A percentile compares a stretch with the other conserved stretches of the same genome.
Conservation (phyloP, 2,797 vertebrate species). For the Gymnothorax reevesii region DNA sequence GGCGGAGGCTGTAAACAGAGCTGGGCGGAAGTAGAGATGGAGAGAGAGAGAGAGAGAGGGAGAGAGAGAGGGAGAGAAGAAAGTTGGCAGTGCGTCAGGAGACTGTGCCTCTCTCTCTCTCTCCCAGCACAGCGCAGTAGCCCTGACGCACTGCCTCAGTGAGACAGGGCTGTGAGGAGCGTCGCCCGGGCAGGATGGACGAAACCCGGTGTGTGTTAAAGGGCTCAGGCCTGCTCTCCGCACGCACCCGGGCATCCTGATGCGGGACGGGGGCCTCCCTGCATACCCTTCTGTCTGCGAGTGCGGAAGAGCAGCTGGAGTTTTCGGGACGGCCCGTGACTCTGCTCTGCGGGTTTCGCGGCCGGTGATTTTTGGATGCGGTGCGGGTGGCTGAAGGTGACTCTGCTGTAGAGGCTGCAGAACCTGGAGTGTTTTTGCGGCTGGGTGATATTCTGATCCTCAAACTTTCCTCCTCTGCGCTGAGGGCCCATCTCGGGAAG, state of each 20-base stretch:
- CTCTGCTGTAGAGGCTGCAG: slow-evolving; percentile 38
- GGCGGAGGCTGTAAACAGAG: slow-evolving; percentile 46
- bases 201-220: slow-evolving; percentile 63
- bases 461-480: background rate
- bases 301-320: slow-evolving; percentile 24
- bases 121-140: slow-evolving; percentile 53
- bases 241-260: background rate
- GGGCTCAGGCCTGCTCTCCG: slow-evolving; percentile 31
- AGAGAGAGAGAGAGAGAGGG: slow-evolving; percentile 65
- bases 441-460: too few relatives aligned
- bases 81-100: slow-evolving; percentile 66
- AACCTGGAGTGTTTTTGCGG: background rate
- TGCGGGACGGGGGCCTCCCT: background rate
- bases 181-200: slow-evolving; percentile 36
- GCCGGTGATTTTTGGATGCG: background rate
- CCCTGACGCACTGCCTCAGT: slow-evolving; percentile 67
- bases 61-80: slow-evolving; percentile 63
- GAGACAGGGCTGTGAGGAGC: slow-evolving; percentile 33
- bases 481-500: slow-evolving; percentile 24
- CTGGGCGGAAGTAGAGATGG: slow-evolving; percentile 41
- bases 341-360: slow-evolving; percentile 40
- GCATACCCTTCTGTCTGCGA: slow-evolving; percentile 17
- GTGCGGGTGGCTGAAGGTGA: slow-evolving; percentile 64
- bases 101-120: slow-evolving; percentile 51
- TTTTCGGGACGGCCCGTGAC: slow-evolving; percentile 9